phyloP scores from a whole-genome alignment of 2,797 vertebrate genomes.

The Lophura swinhoii region DNA sequence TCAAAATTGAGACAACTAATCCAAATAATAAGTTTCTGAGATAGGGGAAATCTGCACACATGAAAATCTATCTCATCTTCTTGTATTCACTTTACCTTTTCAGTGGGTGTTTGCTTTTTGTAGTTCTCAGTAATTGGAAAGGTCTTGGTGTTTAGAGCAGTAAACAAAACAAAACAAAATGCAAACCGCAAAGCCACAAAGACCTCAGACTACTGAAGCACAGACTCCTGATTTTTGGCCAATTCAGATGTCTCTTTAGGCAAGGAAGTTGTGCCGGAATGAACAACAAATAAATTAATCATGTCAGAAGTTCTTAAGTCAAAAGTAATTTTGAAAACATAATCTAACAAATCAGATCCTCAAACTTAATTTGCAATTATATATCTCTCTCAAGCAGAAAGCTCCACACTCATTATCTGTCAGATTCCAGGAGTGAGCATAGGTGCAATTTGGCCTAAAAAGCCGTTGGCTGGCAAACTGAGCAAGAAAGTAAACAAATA shows the following conservation, averaged over 20 bases:
- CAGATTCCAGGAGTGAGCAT: background rate
- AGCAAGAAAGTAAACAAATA: slow-evolving; percentile 56
- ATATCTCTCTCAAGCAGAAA: background rate
- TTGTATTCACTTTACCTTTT: background rate
- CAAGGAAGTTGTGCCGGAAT: background rate
- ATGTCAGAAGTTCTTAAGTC: background rate
- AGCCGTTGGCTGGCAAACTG: background rate
- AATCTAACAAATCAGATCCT: background rate
- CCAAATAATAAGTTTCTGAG: background rate
- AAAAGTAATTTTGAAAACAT: background rate
- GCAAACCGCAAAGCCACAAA: background rate
- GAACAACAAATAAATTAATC: background rate
- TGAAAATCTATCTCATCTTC: background rate
- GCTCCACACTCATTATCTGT: background rate
- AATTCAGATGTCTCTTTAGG: background rate
- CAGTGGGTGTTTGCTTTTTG: background rate
- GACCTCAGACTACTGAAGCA: background rate
- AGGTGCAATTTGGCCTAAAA: slow-evolving; percentile 16
- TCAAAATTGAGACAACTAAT: background rate
- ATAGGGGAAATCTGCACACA: too few relatives aligned
- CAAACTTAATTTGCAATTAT: background rate
- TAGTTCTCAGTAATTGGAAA: background rate
- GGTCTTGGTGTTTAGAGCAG: background rate
- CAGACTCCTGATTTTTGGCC: background rate
- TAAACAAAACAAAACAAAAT: background rate